These are phyloP conservation scores for Mnemiopsis leidyi DNA, from an alignment of 37 sponge, comb jelly and placozoan species.

Conservation along the genomic window DNA sequence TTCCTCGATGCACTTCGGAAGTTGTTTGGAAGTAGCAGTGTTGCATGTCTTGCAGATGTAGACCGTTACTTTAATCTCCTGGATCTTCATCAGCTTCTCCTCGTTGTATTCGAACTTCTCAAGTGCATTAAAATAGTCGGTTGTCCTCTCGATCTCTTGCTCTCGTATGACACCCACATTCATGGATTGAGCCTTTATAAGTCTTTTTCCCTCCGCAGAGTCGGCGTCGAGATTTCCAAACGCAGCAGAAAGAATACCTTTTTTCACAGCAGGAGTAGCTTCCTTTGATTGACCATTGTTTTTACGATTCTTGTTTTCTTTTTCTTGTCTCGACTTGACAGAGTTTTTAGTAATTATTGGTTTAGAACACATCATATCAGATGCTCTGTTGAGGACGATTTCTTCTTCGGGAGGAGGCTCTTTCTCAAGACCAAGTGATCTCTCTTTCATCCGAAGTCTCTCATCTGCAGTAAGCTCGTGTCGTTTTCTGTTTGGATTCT, in stretches of 20 bases:
- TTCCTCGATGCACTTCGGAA: not conserved
- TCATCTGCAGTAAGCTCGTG: not conserved
- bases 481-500: not conserved
- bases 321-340: not conserved
- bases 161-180: not conserved
- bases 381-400: not conserved
- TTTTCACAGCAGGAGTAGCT: not conserved
- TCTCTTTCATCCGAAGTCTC: not conserved
- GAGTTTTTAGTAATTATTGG: not conserved
- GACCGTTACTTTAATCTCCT: conserved; percentile 23
- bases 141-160: conserved; percentile 24
- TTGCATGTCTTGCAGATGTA: conserved; percentile 41
- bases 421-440: conserved; percentile 8
- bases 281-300: not conserved
- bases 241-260: conserved; percentile 11
- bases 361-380: conserved; percentile 2
- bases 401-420: not conserved
- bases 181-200: conserved; percentile 20
- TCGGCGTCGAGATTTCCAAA: not conserved
- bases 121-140: conserved; percentile 1
- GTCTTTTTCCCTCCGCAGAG: not conserved
- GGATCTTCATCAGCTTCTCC: not conserved
- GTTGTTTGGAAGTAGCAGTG: conserved; percentile 17
- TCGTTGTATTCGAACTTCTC: conserved; percentile 48
- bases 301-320: not conserved